These are phyloP conservation scores for Melanchra persicariae DNA, from an alignment of 2,888 invertebrate genomes.

Conservation along the genomic window DNA sequence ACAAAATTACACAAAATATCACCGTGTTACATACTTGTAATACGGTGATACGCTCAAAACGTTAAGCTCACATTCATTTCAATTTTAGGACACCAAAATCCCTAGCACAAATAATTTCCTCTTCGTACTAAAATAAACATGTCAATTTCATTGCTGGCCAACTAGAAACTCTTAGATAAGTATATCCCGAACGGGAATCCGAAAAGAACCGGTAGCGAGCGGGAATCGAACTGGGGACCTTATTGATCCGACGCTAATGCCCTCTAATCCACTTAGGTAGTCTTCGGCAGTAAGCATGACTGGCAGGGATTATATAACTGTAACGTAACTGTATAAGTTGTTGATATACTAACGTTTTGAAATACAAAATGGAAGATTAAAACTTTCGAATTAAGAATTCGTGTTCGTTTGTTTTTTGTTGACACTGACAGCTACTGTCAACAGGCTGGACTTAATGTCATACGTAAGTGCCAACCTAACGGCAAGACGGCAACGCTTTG, in stretches of 20 bases:
- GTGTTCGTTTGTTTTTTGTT: conserved; percentile 30
- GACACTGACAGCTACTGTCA: conserved; percentile 42
- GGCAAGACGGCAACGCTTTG: conserved; percentile 9
- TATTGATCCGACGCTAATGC: conserved; percentile 86
- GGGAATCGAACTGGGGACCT: conserved; percentile 70
- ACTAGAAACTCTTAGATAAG: conserved; percentile 52
- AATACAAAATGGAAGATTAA: conserved; percentile 53
- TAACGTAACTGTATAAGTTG: conserved; percentile 58
- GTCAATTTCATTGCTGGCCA: conserved; percentile 56
- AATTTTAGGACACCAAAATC: conserved; percentile 49
- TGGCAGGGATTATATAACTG: conserved; percentile 82
- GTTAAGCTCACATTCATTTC: conserved; percentile 50
- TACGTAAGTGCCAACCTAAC: conserved; percentile 20
- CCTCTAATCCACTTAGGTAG: conserved; percentile 85
- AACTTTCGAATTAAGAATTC: conserved; percentile 53
- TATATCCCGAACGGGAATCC: conserved; percentile 61
- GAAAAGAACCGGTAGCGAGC: conserved; percentile 68
- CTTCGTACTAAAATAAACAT: conserved; percentile 60
- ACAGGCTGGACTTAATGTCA: conserved; percentile 38
- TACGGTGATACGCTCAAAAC: conserved; percentile 25
- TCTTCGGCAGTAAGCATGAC: conserved; percentile 84
- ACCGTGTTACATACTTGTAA: conserved; percentile 24
- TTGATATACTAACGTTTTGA: conserved; percentile 46
- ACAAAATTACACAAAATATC: conserved; percentile 43
- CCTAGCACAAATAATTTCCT: conserved; percentile 37